phyloP scores from a whole-genome alignment of 2,888 invertebrate species.

The Endotricha flammealis region DNA sequence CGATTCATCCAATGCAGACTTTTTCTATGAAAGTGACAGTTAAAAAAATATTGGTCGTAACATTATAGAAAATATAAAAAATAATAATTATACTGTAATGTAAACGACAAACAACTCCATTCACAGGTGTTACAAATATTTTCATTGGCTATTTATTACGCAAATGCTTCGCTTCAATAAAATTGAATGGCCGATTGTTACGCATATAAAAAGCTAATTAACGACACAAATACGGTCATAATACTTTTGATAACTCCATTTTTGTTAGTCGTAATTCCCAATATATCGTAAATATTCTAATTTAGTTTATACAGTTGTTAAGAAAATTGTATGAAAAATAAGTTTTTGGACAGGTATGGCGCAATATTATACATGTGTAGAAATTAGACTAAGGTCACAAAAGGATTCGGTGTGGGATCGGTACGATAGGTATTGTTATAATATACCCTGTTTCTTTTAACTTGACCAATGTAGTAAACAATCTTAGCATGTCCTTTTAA shows the following conservation, averaged over 20 bases:
- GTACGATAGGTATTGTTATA: no score
- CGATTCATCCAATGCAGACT: no score
- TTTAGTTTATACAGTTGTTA: slow-evolving; percentile 5
- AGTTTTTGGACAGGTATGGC: neutral
- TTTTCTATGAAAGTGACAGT: no score
- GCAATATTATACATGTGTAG: no score
- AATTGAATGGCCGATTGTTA: slow-evolving; percentile 2
- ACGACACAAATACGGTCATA: neutral
- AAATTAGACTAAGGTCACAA: no score
- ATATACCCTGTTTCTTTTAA: no score
- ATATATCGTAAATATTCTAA: slow-evolving; percentile 5
- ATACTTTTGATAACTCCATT: slow-evolving; percentile 1
- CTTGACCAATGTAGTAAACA: no score
- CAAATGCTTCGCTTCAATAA: slow-evolving; percentile 5
- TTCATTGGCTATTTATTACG: neutral
- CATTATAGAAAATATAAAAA: no score
- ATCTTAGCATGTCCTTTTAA: no score
- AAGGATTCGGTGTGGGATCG: no score
- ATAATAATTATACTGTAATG: neutral
- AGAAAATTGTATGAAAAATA: neutral
- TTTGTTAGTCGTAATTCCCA: slow-evolving; percentile 3
- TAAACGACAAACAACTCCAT: neutral
- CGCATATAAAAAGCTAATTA: neutral
- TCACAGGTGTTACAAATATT: neutral
- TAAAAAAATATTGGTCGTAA: no score